Evolutionary conservation across 2,888 invertebrate genomes (phyloP).

Genomic region (Drosophila setosimentum): DNA sequence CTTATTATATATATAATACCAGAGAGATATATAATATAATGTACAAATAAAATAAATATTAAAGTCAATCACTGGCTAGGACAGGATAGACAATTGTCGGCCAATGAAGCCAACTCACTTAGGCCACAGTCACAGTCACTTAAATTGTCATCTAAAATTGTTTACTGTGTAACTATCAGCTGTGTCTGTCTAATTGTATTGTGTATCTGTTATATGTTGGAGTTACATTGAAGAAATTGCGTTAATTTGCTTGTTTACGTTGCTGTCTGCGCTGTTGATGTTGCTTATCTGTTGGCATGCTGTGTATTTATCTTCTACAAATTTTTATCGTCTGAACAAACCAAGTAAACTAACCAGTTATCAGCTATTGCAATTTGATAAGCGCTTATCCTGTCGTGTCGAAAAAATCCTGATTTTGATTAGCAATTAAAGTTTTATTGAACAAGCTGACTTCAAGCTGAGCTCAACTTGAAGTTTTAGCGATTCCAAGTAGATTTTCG

Average conservation of each 20-base stretch:
- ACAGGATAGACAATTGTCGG: not conserved
- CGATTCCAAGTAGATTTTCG: slow-evolving; percentile 29
- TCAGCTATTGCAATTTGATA: slow-evolving; percentile 60
- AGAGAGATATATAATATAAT: no score
- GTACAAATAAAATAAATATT: no score
- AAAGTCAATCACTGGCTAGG: not conserved
- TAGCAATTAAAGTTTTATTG: slow-evolving; percentile 77
- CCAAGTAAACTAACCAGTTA: slow-evolving; percentile 66
- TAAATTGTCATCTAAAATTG: not conserved
- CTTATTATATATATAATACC: not conserved
- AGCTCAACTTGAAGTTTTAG: slow-evolving; percentile 43
- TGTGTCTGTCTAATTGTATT: slow-evolving; percentile 58
- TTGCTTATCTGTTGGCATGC: slow-evolving; percentile 48
- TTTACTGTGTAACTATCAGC: slow-evolving; percentile 24
- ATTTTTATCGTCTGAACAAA: slow-evolving; percentile 67
- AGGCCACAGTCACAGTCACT: not conserved
- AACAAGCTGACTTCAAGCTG: slow-evolving; percentile 66
- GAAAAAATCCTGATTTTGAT: slow-evolving; percentile 75
- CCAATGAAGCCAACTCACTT: not conserved
- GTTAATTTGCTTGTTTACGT: slow-evolving; percentile 77
- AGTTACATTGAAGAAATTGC: slow-evolving; percentile 59
- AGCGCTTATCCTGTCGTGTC: slow-evolving; percentile 76
- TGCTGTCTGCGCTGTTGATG: slow-evolving; percentile 46
- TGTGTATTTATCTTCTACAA: slow-evolving; percentile 44
- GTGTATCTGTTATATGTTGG: slow-evolving; percentile 23